A percentile compares a stretch with the other conserved stretches of the same genome.
These are phyloP conservation scores for Eupithecia insigniata DNA, from an alignment of 2,888 invertebrate genomes.

Conservation along the genomic window DNA sequence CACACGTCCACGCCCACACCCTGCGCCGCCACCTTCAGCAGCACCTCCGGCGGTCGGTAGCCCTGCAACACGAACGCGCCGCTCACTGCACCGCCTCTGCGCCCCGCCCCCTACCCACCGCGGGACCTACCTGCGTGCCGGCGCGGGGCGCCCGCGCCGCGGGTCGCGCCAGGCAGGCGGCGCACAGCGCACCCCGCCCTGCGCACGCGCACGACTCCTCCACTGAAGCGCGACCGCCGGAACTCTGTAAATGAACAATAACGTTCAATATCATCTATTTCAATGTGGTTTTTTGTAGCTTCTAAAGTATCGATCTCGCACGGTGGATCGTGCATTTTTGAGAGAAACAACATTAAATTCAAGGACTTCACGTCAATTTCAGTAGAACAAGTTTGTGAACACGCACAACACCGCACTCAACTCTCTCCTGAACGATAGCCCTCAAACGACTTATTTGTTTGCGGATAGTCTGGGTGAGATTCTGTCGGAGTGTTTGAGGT, in stretches of 20 bases:
- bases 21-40: constrained; percentile 91
- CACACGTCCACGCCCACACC: constrained; percentile 94
- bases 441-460: too few species aligned
- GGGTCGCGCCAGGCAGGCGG: constrained; percentile 87
- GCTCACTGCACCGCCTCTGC: constrained; percentile 82
- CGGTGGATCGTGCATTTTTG: too few species aligned
- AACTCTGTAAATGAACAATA: constrained; percentile 6
- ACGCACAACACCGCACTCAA: too few species aligned
- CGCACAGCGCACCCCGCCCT: constrained; percentile 84
- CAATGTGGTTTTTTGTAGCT: too few species aligned
- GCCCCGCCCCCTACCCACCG: constrained; percentile 48
- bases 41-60: constrained; percentile 69
- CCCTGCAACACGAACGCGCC: constrained; percentile 49
- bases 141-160: constrained; percentile 90
- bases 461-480: too few species aligned
- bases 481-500: too few species aligned
- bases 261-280: not conserved
- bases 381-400: too few species aligned
- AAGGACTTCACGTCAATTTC: too few species aligned
- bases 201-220: constrained; percentile 85
- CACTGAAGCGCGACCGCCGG: constrained; percentile 61
- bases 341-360: too few species aligned
- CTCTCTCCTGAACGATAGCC: too few species aligned
- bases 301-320: not conserved
- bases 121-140: constrained; percentile 90